Evolutionary conservation across 2,797 vertebrate genomes (phyloP), one percentile per base, ranked within the genome.

Genomic region (Thalassophryne amazonica): DNA sequence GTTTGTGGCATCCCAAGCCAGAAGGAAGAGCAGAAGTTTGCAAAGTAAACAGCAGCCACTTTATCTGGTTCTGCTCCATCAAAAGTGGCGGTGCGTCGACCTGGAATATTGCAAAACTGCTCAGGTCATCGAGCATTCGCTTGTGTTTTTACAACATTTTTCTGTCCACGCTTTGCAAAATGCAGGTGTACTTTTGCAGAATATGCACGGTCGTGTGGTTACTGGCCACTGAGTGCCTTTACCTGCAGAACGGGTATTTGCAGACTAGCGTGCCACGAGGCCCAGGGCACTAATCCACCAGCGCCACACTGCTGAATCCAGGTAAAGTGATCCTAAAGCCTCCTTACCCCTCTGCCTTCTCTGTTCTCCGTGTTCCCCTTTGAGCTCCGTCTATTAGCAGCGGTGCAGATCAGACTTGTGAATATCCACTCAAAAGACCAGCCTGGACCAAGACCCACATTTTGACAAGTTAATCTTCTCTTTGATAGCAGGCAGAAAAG

Each of bases 281-380:
- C 84, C 85, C 45, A 49, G 73, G 79, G 78, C 69, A 60, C 76
- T 89, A 90, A 91, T 90, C 86, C 86, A 76, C 73, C 70, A 86
- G 86, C 86, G 86, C 88, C 83, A 81, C 77, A 62, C 78, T 77
- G 83, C 82, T 69, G 77, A 87, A 88, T 90, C 87, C 86, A 89
- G 89, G 89, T 90, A 90, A 91, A 91, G 87, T 83, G 85, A 90
- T 90, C 86, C 84, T 90, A 90, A 91, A 90, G 86, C 86, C 88
- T 54, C 24, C 76, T 76, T 85, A 81, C 81, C 73, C 78, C 78
- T 81, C 77, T 75, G 76, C 72, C 77, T 59, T 84, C 86, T 81
- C 77, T 85, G 71, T 81, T 86, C 78, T 77, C 69, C 25, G 47
- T 59, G 33, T 71, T 76, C 70, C 32, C 74, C 81, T 85, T 85